Conservation (phyloP, 92 coral and sea anemone species). For the Zoanthus sociatus region DNA sequence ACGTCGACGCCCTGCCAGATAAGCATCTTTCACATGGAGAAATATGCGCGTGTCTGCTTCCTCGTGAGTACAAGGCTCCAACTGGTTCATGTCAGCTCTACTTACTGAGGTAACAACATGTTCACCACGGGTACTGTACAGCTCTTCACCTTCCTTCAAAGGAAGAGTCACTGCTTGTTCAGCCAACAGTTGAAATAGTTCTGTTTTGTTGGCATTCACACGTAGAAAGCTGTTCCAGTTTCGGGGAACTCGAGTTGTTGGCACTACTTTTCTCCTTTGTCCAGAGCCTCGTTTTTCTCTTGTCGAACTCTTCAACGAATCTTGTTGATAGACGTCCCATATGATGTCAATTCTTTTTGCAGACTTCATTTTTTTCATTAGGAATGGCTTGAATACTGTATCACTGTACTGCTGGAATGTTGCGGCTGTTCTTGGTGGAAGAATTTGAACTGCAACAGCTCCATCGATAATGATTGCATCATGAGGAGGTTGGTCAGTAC, state of each 20-base stretch:
- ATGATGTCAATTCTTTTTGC: constrained; percentile 22
- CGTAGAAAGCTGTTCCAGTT: constrained; percentile 46
- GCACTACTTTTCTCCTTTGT: constrained; percentile 37
- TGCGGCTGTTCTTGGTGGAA: constrained; percentile 11
- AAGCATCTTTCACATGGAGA: constrained; percentile 46
- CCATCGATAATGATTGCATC: constrained; percentile 29
- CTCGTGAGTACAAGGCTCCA: constrained; percentile 48
- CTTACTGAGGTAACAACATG: constrained; percentile 13
- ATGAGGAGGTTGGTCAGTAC: background rate
- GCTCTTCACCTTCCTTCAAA: constrained; percentile 18
- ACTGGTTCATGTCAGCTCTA: background rate
- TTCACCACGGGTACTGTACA: constrained; percentile 34
- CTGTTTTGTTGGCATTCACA: constrained; percentile 43
- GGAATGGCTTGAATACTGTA: constrained; percentile 38
- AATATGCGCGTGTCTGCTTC: constrained; percentile 47
- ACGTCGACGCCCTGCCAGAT: constrained; percentile 21
- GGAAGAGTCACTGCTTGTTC: constrained; percentile 31
- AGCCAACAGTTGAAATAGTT: constrained; percentile 41
- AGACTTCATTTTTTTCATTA: constrained; percentile 4
- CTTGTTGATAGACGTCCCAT: constrained; percentile 41
- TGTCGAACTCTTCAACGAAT: constrained; percentile 37
- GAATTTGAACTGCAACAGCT: constrained; percentile 48
- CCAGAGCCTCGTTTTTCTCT: constrained; percentile 58
- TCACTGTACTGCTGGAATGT: constrained; percentile 43
- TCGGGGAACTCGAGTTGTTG: constrained; percentile 39